Evolutionary conservation across 1,140 invertebrate genomes (phyloP), one percentile per base, ranked within the genome.

Genomic region (Conus ventricosus): DNA sequence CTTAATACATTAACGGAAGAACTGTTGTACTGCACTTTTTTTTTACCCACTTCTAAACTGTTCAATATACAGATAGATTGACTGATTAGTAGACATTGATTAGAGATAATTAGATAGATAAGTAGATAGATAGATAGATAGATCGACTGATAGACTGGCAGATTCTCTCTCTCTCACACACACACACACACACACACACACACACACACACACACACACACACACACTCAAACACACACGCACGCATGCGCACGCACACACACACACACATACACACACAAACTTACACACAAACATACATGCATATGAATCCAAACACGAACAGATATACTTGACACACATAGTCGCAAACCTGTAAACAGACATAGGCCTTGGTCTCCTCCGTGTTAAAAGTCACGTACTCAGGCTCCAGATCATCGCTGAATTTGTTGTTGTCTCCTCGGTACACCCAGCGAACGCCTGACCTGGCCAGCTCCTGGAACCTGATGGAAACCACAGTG

Each of bases 361-460:
- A 78, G 39, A 92, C 75, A 54, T 91, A 92, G 20, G 92, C 92
- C 67, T 87, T 90, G 39, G 80, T 89, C 23, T 90, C 80, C 17
- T 91, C 90, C 54, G 87, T 80, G 57, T 90, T 91, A 10, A 88
- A 85, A 17, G 92, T 53, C 7, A 92, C 85, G 87, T 90, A 92
- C 39, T 92, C 92, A 10, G 92, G 92, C 83, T 92, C 92, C 13
- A 91, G 5, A 82, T 92, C 91, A 51, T 91, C 86, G 11, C 90
- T 80, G 57, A 92, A 91, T 17, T 85, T 84, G 84, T 90, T 91
- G 85, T 86, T 84, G 11, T 88, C 89, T 82, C 88, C 89, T 82
- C 88, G 88, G 78, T 92, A 89, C 39, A 92, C 84, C 88, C 89
- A 91, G 8, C 91, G 84, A 25, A 88, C 89, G 5, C 91, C 91